Conservation (phyloP, 2,797 vertebrate genomes). For the Capromys pilorides region DNA sequence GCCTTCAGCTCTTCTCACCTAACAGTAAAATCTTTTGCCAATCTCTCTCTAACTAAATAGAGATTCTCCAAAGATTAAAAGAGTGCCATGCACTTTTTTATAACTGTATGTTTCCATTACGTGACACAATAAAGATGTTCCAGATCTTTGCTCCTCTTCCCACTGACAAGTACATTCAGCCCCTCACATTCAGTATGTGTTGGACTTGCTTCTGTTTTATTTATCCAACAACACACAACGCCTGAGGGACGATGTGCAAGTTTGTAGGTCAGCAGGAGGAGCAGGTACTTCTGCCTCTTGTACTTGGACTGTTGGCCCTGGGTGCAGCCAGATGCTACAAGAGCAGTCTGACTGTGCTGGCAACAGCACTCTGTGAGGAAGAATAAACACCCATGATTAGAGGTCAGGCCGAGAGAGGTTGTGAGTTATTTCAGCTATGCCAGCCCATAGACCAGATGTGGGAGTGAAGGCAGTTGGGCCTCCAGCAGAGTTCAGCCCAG, state of each 20-base stretch:
- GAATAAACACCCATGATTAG: not conserved
- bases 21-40: not conserved
- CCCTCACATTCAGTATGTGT: not conserved
- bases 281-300: not conserved
- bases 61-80: too few species aligned
- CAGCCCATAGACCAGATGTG: not conserved
- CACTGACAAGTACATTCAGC: not conserved
- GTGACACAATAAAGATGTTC: not conserved
- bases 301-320: not conserved
- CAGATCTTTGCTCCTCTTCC: not conserved
- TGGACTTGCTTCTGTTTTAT: not conserved
- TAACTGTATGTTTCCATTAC: not conserved
- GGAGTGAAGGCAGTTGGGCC: not conserved
- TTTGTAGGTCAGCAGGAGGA: not conserved
- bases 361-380: not conserved
- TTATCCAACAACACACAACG: not conserved
- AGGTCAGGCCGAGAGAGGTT: not conserved
- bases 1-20: not conserved
- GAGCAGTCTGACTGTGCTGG: not conserved
- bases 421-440: not conserved
- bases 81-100: too few species aligned
- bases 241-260: not conserved
- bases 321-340: not conserved
- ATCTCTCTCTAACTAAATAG: too few species aligned
- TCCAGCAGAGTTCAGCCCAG: not conserved